Base-by-base conservation (phyloP, 2,888 invertebrate genomes). In the Drosophila nigritarsus region DNA sequence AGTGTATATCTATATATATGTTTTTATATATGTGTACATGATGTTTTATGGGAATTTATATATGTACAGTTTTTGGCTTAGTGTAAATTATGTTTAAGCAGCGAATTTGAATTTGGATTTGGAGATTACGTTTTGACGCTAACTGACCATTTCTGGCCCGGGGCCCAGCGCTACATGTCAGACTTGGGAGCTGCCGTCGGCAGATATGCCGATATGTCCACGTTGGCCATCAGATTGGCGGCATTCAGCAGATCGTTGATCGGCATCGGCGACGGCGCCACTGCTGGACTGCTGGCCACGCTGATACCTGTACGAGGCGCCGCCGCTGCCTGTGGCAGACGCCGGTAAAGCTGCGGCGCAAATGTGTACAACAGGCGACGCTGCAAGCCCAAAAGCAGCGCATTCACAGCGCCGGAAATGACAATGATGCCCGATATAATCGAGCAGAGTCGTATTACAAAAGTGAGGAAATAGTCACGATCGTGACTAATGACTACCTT, bases 351-450 rank as follows among this genome's bases (percentile, higher is more conserved):
- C 59, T 89, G 79, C 24, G 92, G 91, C 11, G 89, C 87, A 72
- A 91, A 82, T 0, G 62, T 73, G 2, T 67, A 60, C 34, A 91
- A 40, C 48, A 90, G 38, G 6, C 69, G 68, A 5, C 89, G 90
- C 34, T 89, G 91, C 2, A 82, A 2, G 34, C 69, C 60, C 29
- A 90, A 40, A 3, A 91, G 76, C 1, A 91, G n/a, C 6, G 82
- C 68, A 48, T 91, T 91, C 1, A 91, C 72, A 15, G 88, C 89
- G 6, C 91, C 91, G 89, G 97, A 96, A 60, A 98, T 97, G 27
- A 98, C 96, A 93, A 97, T 98, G 83, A 99, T 96, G 49, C 99
- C 99, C 78, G 98, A 98, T 54, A 99, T 95, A 50, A 98, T 96
- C 2, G 98, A 97, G 94, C 98, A 98, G 6, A 99, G 94, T 87